Percentiles rank a stretch among this genome's conserved stretches.
Conservation (phyloP, 2,888 invertebrate genomes). For the Caradrina kadenii region DNA sequence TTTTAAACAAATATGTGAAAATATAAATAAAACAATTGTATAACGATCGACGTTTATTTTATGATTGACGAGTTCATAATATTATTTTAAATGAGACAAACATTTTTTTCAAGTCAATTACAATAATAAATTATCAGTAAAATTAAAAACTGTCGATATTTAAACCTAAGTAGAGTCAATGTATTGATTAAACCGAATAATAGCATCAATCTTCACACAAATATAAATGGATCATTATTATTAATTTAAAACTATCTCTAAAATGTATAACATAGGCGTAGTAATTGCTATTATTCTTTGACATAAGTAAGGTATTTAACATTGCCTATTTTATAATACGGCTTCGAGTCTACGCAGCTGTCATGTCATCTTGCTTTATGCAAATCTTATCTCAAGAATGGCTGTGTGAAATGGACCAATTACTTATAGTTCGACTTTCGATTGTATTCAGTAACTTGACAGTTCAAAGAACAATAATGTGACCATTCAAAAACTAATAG, state of each 20-base stretch:
- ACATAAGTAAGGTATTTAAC: not conserved
- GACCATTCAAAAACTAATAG: too few relatives aligned
- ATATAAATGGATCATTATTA: conserved; percentile 18
- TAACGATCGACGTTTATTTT: conserved; percentile 58
- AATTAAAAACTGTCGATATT: conserved; percentile 26
- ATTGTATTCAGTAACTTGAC: too few relatives aligned
- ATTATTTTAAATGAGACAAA: conserved; percentile 41
- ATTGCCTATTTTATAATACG: not conserved
- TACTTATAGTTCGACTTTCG: not conserved
- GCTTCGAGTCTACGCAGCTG: conserved; percentile 12
- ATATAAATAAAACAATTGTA: conserved; percentile 44
- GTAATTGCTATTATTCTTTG: not conserved
- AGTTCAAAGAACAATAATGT: too few relatives aligned
- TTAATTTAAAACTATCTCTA: conserved; percentile 16
- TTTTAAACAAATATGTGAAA: not conserved
- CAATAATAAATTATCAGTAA: conserved; percentile 29
- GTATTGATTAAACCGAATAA: conserved; percentile 33
- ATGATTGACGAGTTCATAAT: conserved; percentile 38
- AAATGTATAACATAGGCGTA: conserved; percentile 1
- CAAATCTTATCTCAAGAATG: conserved; percentile 7
- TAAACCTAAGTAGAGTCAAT: conserved; percentile 32
- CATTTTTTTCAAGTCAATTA: conserved; percentile 37
- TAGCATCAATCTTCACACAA: conserved; percentile 31
- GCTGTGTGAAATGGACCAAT: not conserved
- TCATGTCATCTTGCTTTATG: conserved; percentile 50